These are phyloP conservation scores for Brachyhypopomus gauderio DNA, from an alignment of 2,113 vertebrate species.

Conservation along the genomic window DNA sequence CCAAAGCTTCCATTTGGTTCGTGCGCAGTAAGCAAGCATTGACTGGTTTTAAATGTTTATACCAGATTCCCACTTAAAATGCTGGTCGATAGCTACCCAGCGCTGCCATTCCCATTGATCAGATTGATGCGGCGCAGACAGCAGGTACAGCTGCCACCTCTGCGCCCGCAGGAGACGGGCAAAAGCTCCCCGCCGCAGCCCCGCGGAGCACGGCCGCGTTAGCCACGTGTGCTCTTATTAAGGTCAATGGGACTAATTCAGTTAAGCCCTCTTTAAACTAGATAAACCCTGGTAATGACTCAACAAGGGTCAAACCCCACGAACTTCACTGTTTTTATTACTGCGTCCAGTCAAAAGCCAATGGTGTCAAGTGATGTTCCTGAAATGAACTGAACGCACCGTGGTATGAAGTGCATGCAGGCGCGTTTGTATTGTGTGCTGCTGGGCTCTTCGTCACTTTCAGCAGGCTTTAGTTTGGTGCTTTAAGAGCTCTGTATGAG, in stretches of 20 bases:
- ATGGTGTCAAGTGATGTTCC: not conserved
- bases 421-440: not conserved
- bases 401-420: not conserved
- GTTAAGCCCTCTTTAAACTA: constrained; percentile 37
- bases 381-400: not conserved
- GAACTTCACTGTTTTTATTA: not conserved
- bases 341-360: not conserved
- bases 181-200: constrained; percentile 36
- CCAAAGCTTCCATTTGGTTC: constrained; percentile 50
- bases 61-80: constrained; percentile 60
- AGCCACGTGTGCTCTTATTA: constrained; percentile 27
- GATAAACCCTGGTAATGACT: constrained; percentile 25
- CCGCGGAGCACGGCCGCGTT: constrained; percentile 24
- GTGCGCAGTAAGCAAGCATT: constrained; percentile 55
- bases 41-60: constrained; percentile 57
- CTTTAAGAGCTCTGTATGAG: not conserved
- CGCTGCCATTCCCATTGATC: constrained; percentile 55
- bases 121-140: constrained; percentile 47
- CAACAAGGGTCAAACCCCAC: not conserved
- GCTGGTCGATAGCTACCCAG: constrained; percentile 53
- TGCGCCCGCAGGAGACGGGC: constrained; percentile 45
- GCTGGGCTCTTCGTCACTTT: constrained; percentile 4
- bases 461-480: not conserved
- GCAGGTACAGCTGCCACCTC: constrained; percentile 33
- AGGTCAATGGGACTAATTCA: constrained; percentile 43